Base-by-base conservation (phyloP, 2,113 vertebrate genomes). In the Pycnonotus jocosus region DNA sequence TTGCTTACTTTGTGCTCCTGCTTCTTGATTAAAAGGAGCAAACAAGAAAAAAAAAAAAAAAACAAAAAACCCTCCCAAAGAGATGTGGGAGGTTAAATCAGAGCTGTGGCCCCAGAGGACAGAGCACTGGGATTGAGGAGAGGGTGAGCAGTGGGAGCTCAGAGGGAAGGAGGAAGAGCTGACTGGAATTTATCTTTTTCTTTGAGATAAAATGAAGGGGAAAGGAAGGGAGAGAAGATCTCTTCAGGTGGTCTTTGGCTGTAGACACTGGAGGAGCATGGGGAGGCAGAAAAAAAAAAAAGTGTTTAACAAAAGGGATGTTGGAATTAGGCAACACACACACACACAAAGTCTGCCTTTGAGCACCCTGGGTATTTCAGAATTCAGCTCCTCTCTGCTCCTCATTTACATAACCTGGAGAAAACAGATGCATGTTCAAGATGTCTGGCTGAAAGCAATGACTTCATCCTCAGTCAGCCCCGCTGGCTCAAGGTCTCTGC, bases 361-460 rank as follows among this genome's bases (percentile, higher is more conserved):
- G 20, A 79, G 65, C 68, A 38, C 60, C 57, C 74, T 12, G 66
- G 69, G 23, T 42, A 10, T 35, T 69, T 73, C 70, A 65, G 50
- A 58, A 23, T 66, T 81, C 42, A 13, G 37, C 90, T 92, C 45
- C 40, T 82, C 78, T 82, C 62, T 58, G 42, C 70, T 76, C 47
- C 12, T 57, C 30, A 10, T 84, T 91, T 80, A 40, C 35, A 17
- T 82, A 86, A 94, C 30, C 62, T 93, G 87, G 31, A 56, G 78
- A 38, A 87, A 90, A 69, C 50, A 90, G 86, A 42, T 61, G 65
- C 86, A 9, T 8, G 17, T 56, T 69, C 40, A 45, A 27, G 62
- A 61, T 42, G 65, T 77, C 88, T 90, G 57, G 48, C 87, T 80
- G 80, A n/a, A 47, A 87, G 74, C 77, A 74, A 12, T 37, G 48